Conservation (phyloP, 1,140 invertebrate genomes). For the Megathymus violae region DNA sequence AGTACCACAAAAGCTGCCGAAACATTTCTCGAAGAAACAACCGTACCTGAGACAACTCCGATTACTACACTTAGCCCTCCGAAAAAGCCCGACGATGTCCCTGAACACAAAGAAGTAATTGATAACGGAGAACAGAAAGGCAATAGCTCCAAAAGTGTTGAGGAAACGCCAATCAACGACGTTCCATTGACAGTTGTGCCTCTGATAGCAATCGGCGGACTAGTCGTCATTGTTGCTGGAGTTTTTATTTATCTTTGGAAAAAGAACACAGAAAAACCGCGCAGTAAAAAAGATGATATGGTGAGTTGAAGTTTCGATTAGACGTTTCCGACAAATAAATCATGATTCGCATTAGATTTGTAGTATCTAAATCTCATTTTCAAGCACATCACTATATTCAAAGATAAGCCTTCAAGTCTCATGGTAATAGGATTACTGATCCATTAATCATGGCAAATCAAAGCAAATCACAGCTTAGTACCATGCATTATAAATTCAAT, state of each 20-base stretch:
- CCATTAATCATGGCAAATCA: constrained; percentile 19
- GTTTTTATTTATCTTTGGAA: constrained; percentile 74
- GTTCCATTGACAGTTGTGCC: constrained; percentile 68
- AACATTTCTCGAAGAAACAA: constrained; percentile 50
- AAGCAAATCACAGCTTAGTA: constrained; percentile 22
- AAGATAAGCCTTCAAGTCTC: neutral
- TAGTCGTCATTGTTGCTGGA: constrained; percentile 69
- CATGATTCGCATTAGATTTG: neutral
- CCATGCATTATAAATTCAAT: constrained; percentile 33
- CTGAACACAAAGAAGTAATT: constrained; percentile 46
- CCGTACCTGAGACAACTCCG: constrained; percentile 64
- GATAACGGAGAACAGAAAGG: constrained; percentile 45
- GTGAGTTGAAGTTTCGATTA: constrained; percentile 57
- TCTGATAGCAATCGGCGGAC: constrained; percentile 63
- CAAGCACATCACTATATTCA: neutral
- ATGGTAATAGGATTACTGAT: constrained; percentile 1
- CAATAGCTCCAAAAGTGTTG: constrained; percentile 46
- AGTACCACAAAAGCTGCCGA: constrained; percentile 66
- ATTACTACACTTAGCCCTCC: constrained; percentile 48
- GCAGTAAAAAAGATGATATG: constrained; percentile 76
- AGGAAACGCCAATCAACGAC: constrained; percentile 54
- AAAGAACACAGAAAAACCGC: constrained; percentile 60
- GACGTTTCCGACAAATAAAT: too few species aligned
- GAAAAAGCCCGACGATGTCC: constrained; percentile 46
- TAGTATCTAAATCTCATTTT: neutral